Base-by-base conservation (phyloP, 1,140 invertebrate genomes). In the Papilio machaon region DNA sequence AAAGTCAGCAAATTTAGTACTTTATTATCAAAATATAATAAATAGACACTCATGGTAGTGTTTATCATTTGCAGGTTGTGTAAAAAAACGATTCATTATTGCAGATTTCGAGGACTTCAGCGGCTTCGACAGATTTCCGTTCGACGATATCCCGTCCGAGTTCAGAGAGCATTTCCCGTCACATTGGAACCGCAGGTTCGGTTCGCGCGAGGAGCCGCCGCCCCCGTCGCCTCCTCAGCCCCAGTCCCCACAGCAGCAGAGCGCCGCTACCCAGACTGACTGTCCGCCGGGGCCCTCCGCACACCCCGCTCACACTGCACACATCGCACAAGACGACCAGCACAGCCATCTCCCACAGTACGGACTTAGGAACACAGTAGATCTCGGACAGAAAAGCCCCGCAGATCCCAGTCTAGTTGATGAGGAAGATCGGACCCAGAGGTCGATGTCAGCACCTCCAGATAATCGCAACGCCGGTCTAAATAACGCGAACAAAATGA, bases 281-380 rank as follows among this genome's bases (percentile, higher is more conserved):
- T 86, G 87, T 79, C 85, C 86, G 82, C 86, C 89, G 10, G 84
- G 83, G n/a, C 89, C 85, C 47, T 85, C 86, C 81, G 64, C 23
- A 35, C 85, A 90, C 13, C 82, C 81, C 52, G 82, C n/a, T 58
- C 54, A 58, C 54, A 58, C 54, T 6, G 7, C 54, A 58, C 54
- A 58, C 54, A 84, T 86, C 80, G 30, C 23, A 35, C 83, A 90
- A 15, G 83, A 82, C 52, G 82, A 87, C 35, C 86, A 89, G 70
- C 89, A 90, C 47, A 84, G 85, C 13, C 86, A 83, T 54, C 92
- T 97, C 17, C 96, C 96, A 79, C 97, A 97, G 84, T 96, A 97
- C 95, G 96, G 96, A 54, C 86, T 97, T 54, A 96, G 97, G 79
- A 97, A 97, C 83, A 97, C 97, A 13, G 96, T 97, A 73, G 97